These are phyloP conservation scores for Rhinolophus ferrumequinum DNA, from an alignment of 2,113 vertebrate species.

Conservation along the genomic window DNA sequence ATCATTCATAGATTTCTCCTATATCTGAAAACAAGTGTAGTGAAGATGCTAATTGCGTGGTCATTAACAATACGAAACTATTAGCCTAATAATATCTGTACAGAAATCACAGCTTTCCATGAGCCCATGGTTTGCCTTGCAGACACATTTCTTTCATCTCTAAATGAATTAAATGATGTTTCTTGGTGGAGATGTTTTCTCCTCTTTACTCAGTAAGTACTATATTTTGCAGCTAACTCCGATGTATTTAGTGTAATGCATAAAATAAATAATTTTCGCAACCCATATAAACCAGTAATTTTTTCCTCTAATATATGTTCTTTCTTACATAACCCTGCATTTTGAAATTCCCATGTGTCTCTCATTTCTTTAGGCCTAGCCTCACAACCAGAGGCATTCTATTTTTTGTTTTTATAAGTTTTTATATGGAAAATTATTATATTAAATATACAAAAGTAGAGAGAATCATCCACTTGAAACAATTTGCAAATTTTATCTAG, in stretches of 20 bases:
- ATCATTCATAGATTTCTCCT: background rate
- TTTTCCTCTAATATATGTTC: background rate
- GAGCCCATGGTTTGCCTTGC: background rate
- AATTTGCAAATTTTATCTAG: constrained; percentile 2
- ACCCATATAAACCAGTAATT: background rate
- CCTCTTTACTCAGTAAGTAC: background rate
- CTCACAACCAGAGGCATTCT: background rate
- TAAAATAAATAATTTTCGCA: background rate
- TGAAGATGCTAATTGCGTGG: background rate
- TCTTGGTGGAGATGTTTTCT: background rate
- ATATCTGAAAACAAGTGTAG: background rate
- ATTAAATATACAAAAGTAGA: background rate
- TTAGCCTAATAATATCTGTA: background rate
- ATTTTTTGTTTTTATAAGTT: background rate
- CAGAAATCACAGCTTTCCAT: constrained; percentile 1
- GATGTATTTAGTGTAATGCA: background rate
- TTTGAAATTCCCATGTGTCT: background rate
- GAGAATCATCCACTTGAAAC: background rate
- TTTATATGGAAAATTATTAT: constrained; percentile 9
- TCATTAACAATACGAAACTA: background rate
- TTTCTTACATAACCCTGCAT: background rate
- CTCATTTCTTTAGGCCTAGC: constrained; percentile 4
- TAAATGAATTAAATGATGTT: background rate
- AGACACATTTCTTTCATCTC: background rate
- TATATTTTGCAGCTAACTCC: background rate